Evolutionary conservation across 2,797 vertebrate species (phyloP).

Genomic region (Aulostomus chinensis): DNA sequence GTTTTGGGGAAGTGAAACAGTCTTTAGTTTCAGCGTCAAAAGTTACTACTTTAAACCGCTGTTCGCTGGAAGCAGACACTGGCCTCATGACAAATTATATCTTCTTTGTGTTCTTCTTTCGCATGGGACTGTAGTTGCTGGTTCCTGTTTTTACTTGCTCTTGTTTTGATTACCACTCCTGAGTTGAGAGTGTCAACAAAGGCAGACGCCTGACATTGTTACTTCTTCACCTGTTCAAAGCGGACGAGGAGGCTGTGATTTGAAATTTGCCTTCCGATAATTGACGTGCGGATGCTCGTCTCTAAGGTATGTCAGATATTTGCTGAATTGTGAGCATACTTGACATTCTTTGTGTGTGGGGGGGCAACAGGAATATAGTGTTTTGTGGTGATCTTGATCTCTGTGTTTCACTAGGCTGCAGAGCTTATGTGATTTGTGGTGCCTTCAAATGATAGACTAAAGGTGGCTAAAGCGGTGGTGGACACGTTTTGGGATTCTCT

Average conservation of each 20-base stretch:
- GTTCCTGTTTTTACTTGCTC: conserved; percentile 44
- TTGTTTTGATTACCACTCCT: conserved; percentile 35
- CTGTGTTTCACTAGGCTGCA: not conserved
- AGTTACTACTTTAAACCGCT: not conserved
- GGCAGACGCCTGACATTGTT: conserved; percentile 29
- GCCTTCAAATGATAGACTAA: conserved; percentile 1
- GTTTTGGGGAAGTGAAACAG: conserved; percentile 25
- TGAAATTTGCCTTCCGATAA: conserved; percentile 16
- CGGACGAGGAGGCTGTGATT: not conserved
- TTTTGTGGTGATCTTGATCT: conserved; percentile 20
- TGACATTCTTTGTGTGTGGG: conserved; percentile 57
- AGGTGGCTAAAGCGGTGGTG: too few species aligned
- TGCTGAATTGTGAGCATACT: conserved; percentile 41
- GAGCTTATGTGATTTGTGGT: not conserved
- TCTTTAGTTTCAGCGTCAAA: conserved; percentile 24
- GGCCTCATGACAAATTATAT: conserved; percentile 12
- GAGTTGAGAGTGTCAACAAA: conserved; percentile 40
- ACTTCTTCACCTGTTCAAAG: conserved; percentile 31
- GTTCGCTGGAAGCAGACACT: conserved; percentile 1
- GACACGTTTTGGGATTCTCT: not conserved
- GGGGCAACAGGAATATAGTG: conserved; percentile 28
- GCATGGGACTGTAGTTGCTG: conserved; percentile 4
- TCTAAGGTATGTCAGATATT: conserved; percentile 39
- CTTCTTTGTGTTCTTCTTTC: conserved; percentile 17
- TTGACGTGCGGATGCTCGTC: conserved; percentile 7